These are phyloP conservation scores for Neodon shergylaensis DNA, from an alignment of 2,113 vertebrate genomes.

Conservation along the genomic window DNA sequence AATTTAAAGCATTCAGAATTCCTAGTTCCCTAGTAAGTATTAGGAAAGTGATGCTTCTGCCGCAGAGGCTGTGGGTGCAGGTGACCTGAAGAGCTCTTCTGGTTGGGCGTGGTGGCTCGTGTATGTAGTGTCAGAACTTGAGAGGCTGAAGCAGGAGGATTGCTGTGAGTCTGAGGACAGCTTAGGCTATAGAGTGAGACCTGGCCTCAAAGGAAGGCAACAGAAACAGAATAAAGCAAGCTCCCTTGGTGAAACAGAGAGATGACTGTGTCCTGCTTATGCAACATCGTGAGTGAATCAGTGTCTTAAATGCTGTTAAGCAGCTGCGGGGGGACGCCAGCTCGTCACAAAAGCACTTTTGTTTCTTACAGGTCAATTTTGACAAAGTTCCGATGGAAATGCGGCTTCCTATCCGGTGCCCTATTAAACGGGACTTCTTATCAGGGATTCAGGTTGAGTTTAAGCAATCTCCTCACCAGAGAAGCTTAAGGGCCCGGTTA, in stretches of 20 bases:
- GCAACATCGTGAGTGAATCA: background rate
- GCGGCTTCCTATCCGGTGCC: slow-evolving; percentile 89
- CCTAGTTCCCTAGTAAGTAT: background rate
- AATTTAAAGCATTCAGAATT: background rate
- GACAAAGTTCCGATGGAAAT: slow-evolving; percentile 90
- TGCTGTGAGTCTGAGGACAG: background rate
- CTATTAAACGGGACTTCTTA: slow-evolving; percentile 93
- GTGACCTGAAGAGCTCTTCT: background rate
- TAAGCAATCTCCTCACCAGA: slow-evolving; percentile 95
- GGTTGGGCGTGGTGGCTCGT: background rate
- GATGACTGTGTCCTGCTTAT: background rate
- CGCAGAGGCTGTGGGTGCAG: background rate
- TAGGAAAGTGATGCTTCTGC: slow-evolving; percentile 8
- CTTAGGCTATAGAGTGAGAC: background rate
- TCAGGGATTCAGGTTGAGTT: slow-evolving; percentile 96
- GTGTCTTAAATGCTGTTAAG: background rate
- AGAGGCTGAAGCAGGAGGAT: background rate
- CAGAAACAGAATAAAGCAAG: background rate
- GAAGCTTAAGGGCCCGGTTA: slow-evolving; percentile 93
- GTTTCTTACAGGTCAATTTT: slow-evolving; percentile 91
- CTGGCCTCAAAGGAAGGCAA: background rate
- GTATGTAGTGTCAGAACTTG: background rate
- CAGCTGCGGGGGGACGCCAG: background rate
- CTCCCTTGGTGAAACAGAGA: background rate
- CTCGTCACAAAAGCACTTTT: background rate